Base-by-base conservation (phyloP, 2,113 vertebrate genomes). In the Pterocles burchelli region DNA sequence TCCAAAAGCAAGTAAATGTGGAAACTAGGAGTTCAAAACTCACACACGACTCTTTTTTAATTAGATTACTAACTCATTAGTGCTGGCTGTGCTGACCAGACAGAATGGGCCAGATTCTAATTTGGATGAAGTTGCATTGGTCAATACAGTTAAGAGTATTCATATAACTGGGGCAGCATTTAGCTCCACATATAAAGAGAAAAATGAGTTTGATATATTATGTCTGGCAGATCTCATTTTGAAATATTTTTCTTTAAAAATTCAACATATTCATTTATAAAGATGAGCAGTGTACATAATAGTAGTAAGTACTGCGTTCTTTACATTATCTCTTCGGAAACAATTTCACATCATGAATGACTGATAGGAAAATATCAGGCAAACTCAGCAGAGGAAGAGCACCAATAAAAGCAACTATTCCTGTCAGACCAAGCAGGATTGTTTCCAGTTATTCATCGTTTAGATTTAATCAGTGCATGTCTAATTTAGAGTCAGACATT, bases 381-480 rank as follows among this genome's bases (percentile, higher is more conserved):
- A 93, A 87, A 84, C 20, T 66, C 62, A 87, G 20, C 21, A 94
- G 77, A 92, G 41, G 48, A 87, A 88, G 29, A 85, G 10, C 51
- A 93, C 48, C 9, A 70, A 85, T 88, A 93, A 85, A 96, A 94
- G 34, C 48, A 71, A 91, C 90, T 95, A 83, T 67, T 87, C 41
- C 48, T 93, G 55, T 94, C 76, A 90, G 31, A 96, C 33, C 24
- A 71, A 95, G n/a, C 48, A 38, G 36, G n/a, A 90, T 85, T 54
- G 13, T 65, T 94, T 97, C 81, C 70, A 94, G 65, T 93, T 81
- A 87, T 62, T 92, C 65, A 76, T 65, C 43, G 31, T 67, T 93
- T 73, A 90, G n/a, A 91, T 87, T 86, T 66, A 92, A 43, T 92
- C 72, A 76, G 51, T 51, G 36, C 66, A 66, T 28, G 36, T 71